These are phyloP conservation scores for Mactromeris polynyma DNA, from an alignment of 2,888 invertebrate species.

Conservation along the genomic window DNA sequence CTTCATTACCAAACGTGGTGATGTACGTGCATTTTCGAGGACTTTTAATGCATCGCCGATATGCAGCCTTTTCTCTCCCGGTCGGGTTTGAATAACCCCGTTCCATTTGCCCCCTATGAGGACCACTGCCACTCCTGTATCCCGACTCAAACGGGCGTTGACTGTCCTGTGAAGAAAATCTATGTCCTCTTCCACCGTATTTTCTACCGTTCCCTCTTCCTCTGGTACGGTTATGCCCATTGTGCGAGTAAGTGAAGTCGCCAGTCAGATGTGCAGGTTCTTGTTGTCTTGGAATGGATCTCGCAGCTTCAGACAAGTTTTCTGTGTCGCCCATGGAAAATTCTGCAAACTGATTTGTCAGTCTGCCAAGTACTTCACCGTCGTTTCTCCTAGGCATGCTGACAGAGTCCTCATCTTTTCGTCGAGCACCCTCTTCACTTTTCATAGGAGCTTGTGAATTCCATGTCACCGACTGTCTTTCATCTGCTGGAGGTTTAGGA, in stretches of 20 bases:
- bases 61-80: background rate
- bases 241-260: background rate
- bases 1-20: background rate
- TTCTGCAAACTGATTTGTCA: background rate
- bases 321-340: background rate
- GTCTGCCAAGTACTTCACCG: background rate
- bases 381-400: no score
- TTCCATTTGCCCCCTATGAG: background rate
- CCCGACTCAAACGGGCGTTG: background rate
- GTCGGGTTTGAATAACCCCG: background rate
- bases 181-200: background rate
- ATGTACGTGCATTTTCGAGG: conserved; percentile 37
- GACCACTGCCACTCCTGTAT: background rate
- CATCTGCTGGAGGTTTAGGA: background rate
- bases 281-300: background rate
- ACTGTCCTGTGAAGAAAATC: background rate
- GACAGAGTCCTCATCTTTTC: background rate
- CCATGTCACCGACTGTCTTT: background rate
- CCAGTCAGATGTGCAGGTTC: background rate
- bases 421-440: background rate
- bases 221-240: background rate
- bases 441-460: background rate
- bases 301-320: background rate
- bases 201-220: background rate
- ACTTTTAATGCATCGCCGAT: conserved; percentile 35